Percentiles rank a stretch among this genome's conserved stretches.
These are phyloP conservation scores for Patiria pectinifera DNA, from an alignment of 53 echinoderm and acorn worm species.

Conservation along the genomic window DNA sequence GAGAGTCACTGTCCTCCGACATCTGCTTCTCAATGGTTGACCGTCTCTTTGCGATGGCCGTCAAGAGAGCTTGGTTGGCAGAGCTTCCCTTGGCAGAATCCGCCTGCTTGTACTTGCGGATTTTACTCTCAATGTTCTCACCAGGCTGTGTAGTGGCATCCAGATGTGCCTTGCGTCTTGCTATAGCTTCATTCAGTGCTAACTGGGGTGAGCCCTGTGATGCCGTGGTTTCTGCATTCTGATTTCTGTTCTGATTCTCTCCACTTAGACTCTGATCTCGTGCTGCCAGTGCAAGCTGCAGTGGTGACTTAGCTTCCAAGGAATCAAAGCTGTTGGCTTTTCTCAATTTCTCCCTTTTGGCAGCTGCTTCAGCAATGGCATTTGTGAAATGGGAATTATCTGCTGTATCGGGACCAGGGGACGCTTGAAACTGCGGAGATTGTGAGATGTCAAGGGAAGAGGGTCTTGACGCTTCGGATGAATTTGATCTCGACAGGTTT, in stretches of 20 bases:
- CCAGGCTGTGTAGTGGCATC: slow-evolving; percentile 46
- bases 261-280: slow-evolving; percentile 64
- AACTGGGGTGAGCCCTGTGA: slow-evolving; percentile 72
- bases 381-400: slow-evolving; percentile 65
- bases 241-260: slow-evolving; percentile 74
- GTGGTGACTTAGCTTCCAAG: slow-evolving; percentile 58
- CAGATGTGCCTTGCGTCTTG: slow-evolving; percentile 81
- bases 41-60: slow-evolving; percentile 86
- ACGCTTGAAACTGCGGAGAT: slow-evolving; percentile 5
- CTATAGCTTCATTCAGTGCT: slow-evolving; percentile 79
- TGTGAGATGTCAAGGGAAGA: slow-evolving; percentile 31
- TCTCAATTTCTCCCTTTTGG: slow-evolving; percentile 60
- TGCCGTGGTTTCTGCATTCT: slow-evolving; percentile 82
- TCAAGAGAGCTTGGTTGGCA: slow-evolving; percentile 77
- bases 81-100: slow-evolving; percentile 61
- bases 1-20: slow-evolving; percentile 74
- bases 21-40: slow-evolving; percentile 79
- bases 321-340: slow-evolving; percentile 49
- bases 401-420: background rate
- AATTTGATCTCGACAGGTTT: slow-evolving; percentile 22
- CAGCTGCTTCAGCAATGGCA: slow-evolving; percentile 84
- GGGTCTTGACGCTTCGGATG: slow-evolving; percentile 25
- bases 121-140: slow-evolving; percentile 87
- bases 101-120: slow-evolving; percentile 75
- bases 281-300: slow-evolving; percentile 90